These are phyloP conservation scores for Emydura subglobosa DNA, from an alignment of 2,113 vertebrate genomes.

Conservation along the genomic window DNA sequence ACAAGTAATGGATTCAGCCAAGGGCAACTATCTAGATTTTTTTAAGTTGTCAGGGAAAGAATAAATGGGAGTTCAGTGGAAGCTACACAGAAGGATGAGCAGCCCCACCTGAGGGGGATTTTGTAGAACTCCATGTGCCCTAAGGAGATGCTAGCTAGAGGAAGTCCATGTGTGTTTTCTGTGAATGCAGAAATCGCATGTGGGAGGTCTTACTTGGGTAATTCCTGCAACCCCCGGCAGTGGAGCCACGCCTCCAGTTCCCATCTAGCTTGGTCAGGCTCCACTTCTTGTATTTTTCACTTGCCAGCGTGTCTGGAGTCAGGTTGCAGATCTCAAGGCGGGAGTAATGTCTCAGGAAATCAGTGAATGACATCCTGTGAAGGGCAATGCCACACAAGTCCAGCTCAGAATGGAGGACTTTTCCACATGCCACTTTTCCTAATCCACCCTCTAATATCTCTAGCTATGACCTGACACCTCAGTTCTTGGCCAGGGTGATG, in stretches of 20 bases:
- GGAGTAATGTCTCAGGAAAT: conserved; percentile 91
- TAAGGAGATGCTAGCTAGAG: not conserved
- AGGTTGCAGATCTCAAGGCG: conserved; percentile 95
- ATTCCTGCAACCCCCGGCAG: conserved; percentile 94
- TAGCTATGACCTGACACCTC: fast-evolving
- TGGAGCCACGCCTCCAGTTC: conserved; percentile 92
- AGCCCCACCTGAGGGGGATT: not conserved
- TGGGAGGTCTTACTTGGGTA: conserved; percentile 79
- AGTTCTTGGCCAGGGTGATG: not conserved
- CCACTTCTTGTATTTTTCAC: conserved; percentile 90
- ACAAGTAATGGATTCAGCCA: not conserved
- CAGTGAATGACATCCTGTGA: conserved; percentile 91
- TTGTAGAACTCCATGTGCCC: not conserved
- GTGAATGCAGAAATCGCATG: fast-evolving
- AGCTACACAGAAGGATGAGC: not conserved
- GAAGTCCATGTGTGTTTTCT: not conserved
- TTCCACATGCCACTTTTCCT: not conserved
- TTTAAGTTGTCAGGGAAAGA: not conserved
- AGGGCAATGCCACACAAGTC: fast-evolving
- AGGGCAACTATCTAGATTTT: not conserved
- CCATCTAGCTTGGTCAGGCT: conserved; percentile 89
- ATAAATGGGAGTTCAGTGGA: not conserved
- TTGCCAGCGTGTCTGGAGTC: conserved; percentile 89
- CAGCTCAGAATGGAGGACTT: not conserved
- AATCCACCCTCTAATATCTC: not conserved